Evolutionary conservation across 2,888 invertebrate genomes (phyloP), one percentile per base, ranked within the genome.

Genomic region (Dione juno): DNA sequence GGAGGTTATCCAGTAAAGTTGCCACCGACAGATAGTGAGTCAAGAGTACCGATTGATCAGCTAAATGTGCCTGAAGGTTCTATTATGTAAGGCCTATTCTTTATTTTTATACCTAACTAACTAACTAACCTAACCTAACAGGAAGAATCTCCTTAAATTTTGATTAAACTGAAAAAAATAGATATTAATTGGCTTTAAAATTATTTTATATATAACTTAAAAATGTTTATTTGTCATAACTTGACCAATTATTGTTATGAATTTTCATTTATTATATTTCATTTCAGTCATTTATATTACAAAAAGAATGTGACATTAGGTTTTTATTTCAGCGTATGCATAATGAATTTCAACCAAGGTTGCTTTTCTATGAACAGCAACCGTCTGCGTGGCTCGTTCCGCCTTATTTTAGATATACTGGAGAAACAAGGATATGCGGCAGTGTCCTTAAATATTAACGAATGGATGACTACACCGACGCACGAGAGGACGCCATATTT

Each of bases 401-500:
- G 90, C 0, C 87, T 95, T 10, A 80, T 93, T 8, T 81, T 95
- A 2, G 94, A 93, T 78, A 91, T 94, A 5, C 79, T 96, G 57
- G 95, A 95, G 84, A 85, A 88, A 40, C 87, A 90, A 70, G 94
- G 94, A n/a, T 90, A 92, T 78, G 88, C 88, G 0, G 90, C 95
- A 0, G 90, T 96, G 1, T 88, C 94, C 0, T 81, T 96, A 61
- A 93, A 94, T 79, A 77, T 88, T 14, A 81, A 79, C 52, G 86
- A 88, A 69, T 96, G 95, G 95, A 77, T 86, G 8, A 80, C 81
- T 3, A 83, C 95, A 8, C 88, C 93, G 0, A 88, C 93, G 53
- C 90, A 93, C 77, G 95, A 96, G 83, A 94, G 94, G 77, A 94
- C 95, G 73, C 95, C 95, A 0, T 96, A 94, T 80, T 83, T 96